Conservation (phyloP, 1,140 invertebrate species). For the Panagrolaimus sp. region DNA sequence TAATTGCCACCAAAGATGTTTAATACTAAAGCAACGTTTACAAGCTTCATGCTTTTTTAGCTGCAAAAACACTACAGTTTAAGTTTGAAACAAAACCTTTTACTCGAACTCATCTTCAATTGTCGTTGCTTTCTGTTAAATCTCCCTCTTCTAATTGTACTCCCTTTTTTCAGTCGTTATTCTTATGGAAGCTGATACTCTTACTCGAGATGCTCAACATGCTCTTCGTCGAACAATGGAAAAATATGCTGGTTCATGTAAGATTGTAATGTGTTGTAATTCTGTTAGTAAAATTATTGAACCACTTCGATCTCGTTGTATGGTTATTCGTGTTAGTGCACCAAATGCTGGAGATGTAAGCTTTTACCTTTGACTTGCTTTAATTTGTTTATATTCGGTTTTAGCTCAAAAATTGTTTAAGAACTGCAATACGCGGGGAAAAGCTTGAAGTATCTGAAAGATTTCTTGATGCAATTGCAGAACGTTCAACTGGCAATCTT, state of each 20-base stretch:
- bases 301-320: slow-evolving; percentile 85
- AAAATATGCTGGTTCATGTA: slow-evolving; percentile 90
- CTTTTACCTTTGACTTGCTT: background rate
- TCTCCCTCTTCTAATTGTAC: too few species aligned
- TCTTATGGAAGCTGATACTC: slow-evolving; percentile 84
- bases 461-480: slow-evolving; percentile 72
- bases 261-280: slow-evolving; percentile 87
- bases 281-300: slow-evolving; percentile 89
- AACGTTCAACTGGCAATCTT: slow-evolving; percentile 80
- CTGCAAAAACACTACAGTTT: too few species aligned
- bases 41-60: background rate
- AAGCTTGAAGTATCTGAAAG: slow-evolving; percentile 71
- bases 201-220: slow-evolving; percentile 97
- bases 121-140: too few species aligned
- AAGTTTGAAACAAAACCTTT: too few species aligned
- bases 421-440: slow-evolving; percentile 78
- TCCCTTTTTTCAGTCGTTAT: too few species aligned
- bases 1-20: too few species aligned
- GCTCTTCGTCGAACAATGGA: slow-evolving; percentile 96
- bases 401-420: slow-evolving; percentile 57
- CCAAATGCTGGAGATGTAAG: slow-evolving; percentile 73
- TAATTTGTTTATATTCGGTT: slow-evolving; percentile 21
- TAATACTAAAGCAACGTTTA: too few species aligned
- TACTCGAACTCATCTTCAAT: slow-evolving; percentile 64
- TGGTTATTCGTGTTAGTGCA: slow-evolving; percentile 80